Base-by-base conservation (phyloP, 1,140 invertebrate genomes). In the Pseudomyrmex concolor region DNA sequence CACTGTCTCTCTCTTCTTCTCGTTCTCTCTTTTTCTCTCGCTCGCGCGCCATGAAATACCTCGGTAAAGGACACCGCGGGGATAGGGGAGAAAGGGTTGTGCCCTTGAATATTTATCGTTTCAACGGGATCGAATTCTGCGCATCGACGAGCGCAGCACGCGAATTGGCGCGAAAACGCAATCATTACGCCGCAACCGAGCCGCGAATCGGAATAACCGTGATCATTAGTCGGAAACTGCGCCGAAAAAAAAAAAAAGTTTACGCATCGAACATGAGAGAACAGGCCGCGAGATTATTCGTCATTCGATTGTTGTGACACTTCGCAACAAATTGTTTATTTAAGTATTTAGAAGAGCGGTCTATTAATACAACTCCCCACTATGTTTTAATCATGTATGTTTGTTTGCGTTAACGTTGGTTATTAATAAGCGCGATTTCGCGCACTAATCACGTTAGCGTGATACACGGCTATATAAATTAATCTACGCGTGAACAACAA, bases 61-160 rank as follows among this genome's bases (percentile, higher is more conserved):
- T 73, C 72, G 77, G 63, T 72, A 87, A 71, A 84, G 84, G 63
- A 67, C 72, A 64, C 73, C 34, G 34, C 34, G 34, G 34, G 34
- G 34, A 34, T 34, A 34, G 34, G 15, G 19, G 13, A 45, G 10
- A 34, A 43, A 81, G 45, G 55, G 19, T 57, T 25, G 54, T 80
- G 84, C 82, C 85, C 87, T 89, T 89, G 87, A 86, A 84, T 89
- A 89, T 89, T 89, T 86, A 89, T 89, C 80, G 70, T 87, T 84
- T 82, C 84, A 85, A 80, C 76, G 81, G 67, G 83, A 86, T 83
- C 88, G 84, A 88, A 88, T 88, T 88, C 77, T 82, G 72, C 71
- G 55, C 34, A 34, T 60, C 60, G 64, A 84, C 86, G 86, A 88
- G 71, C 78, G 85, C 86, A 68, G 85, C n/a, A 48, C 66, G 59